A percentile compares a stretch with the other conserved stretches of the same genome.
phyloP scores from a whole-genome alignment of 2,888 invertebrate species.

The Tiphia femorata region DNA sequence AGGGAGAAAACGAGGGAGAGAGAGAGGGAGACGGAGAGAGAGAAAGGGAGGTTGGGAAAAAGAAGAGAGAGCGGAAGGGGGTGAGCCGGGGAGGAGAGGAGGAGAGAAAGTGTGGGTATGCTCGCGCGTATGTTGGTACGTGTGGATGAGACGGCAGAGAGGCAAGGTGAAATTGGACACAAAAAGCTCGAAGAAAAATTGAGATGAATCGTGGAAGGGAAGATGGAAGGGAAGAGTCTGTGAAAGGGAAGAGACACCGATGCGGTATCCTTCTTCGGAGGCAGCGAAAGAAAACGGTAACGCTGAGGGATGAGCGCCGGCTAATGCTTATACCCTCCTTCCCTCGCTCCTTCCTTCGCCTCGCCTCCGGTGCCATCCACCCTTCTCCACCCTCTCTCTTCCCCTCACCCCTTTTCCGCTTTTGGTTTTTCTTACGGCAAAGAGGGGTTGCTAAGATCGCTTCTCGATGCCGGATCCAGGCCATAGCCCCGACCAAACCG shows the following conservation, averaged over 20 bases:
- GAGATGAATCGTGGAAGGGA: too few species aligned
- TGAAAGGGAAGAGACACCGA: slow-evolving; percentile 34
- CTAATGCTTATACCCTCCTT: slow-evolving; percentile 25
- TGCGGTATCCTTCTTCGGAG: slow-evolving; percentile 40
- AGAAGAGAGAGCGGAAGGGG: background rate
- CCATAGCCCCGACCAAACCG: too few species aligned
- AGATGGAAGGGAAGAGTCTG: slow-evolving; percentile 35
- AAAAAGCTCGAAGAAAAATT: slow-evolving; percentile 62
- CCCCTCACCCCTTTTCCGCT: too few species aligned
- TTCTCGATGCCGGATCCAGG: slow-evolving; percentile 9
- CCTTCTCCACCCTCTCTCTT: background rate
- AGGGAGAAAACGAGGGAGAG: background rate
- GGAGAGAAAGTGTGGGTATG: too few species aligned
- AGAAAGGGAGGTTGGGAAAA: background rate
- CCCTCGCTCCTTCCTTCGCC: background rate
- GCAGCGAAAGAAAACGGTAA: slow-evolving; percentile 44
- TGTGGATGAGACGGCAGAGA: too few species aligned
- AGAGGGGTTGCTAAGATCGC: too few species aligned
- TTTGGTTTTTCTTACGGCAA: too few species aligned
- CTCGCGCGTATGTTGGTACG: too few species aligned
- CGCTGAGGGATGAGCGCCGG: slow-evolving; percentile 38
- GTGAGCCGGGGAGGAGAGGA: slow-evolving; percentile 4
- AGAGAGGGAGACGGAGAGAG: background rate
- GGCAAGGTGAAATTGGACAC: too few species aligned
- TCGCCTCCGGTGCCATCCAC: background rate